phyloP scores from a whole-genome alignment of 2,797 vertebrate species.

The Falco biarmicus region DNA sequence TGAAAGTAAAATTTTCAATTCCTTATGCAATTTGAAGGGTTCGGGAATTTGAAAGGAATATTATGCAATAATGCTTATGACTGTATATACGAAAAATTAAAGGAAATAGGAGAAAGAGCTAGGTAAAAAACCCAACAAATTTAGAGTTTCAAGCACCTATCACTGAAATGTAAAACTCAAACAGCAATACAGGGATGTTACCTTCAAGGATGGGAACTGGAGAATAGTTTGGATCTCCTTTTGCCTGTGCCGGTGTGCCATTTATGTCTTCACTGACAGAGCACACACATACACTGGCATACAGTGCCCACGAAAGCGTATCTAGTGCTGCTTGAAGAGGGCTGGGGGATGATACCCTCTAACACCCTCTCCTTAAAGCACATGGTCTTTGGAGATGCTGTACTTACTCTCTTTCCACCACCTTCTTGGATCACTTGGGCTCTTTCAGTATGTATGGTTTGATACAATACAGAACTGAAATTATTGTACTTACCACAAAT shows the following conservation, averaged over 20 bases:
- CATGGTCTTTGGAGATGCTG: neutral
- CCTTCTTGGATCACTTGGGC: neutral
- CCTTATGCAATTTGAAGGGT: neutral
- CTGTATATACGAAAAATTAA: neutral
- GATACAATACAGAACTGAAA: too few species aligned
- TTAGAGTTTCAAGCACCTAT: neutral
- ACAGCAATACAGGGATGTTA: fast-evolving
- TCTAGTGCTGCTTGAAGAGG: neutral
- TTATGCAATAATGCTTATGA: neutral
- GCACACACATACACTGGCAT: neutral
- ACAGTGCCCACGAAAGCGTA: fast-evolving
- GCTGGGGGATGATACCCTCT: neutral
- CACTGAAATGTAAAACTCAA: neutral
- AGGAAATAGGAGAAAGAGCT: neutral
- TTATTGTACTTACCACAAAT: slow-evolving; percentile 87
- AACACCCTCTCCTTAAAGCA: neutral
- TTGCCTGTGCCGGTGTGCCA: neutral
- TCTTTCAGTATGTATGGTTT: fast-evolving
- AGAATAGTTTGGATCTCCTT: neutral
- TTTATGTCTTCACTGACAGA: neutral
- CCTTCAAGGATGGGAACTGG: neutral
- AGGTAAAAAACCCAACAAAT: neutral
- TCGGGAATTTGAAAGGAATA: neutral
- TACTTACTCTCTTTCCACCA: neutral
- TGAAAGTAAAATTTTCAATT: neutral